Evolutionary conservation across 2,797 vertebrate genomes (phyloP).

Genomic region (Neosalanx taihuensis): DNA sequence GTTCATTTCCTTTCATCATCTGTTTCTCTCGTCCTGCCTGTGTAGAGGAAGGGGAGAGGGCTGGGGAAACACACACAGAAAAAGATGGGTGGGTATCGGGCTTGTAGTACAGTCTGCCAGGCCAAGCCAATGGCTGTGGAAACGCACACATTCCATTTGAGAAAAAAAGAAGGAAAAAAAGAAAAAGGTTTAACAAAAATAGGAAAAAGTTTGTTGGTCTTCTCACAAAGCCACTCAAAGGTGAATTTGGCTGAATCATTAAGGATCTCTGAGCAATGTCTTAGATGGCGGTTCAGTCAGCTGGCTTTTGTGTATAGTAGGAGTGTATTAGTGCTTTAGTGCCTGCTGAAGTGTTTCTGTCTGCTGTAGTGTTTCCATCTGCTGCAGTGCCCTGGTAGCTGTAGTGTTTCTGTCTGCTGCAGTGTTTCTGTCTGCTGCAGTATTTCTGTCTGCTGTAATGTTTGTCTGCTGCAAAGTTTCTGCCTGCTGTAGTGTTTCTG

Average conservation of each 20-base stretch:
- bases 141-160: too few species aligned
- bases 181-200: neutral
- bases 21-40: neutral
- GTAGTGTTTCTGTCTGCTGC: neutral
- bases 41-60: neutral
- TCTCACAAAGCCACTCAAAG: constrained; percentile 26
- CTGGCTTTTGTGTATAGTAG: neutral
- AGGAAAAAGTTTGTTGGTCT: neutral
- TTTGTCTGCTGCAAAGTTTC: neutral
- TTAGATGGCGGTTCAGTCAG: constrained; percentile 18
- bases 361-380: neutral
- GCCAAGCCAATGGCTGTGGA: neutral
- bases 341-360: neutral
- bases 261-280: constrained; percentile 15
- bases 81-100: neutral
- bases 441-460: too few species aligned
- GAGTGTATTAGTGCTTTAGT: constrained; percentile 9
- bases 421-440: constrained; percentile 29
- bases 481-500: constrained; percentile 3
- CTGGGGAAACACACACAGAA: neutral
- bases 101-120: neutral
- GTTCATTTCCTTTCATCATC: neutral
- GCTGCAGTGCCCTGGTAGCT: neutral
- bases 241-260: constrained; percentile 37
- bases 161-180: neutral